Evolutionary conservation across 2,113 vertebrate species (phyloP).

Genomic region (Ivindomyrus marchei): DNA sequence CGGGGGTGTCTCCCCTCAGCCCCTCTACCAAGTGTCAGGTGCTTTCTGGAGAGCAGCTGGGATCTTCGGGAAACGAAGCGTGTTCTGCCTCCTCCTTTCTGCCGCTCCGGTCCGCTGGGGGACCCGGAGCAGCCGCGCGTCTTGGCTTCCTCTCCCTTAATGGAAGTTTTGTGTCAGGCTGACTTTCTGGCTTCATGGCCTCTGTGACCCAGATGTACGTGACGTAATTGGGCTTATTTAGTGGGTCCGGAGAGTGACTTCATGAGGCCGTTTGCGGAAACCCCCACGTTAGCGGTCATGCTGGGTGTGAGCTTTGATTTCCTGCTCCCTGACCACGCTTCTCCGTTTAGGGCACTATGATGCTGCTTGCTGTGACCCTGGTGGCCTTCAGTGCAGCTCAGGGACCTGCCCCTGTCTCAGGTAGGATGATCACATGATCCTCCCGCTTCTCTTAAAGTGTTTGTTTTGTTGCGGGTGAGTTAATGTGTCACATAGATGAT

Average conservation of each 20-base stretch:
- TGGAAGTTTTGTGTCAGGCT: neutral
- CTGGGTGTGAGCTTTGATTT: neutral
- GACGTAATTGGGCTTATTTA: neutral
- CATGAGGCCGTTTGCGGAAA: neutral
- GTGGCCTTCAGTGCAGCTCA: constrained; percentile 11
- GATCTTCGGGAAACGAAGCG: neutral
- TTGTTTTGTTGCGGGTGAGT: neutral
- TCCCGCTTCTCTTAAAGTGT: neutral
- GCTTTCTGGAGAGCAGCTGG: neutral
- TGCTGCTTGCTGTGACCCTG: constrained; percentile 6
- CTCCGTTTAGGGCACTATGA: neutral
- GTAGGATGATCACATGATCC: neutral
- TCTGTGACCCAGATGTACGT: neutral
- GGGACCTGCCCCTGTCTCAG: neutral
- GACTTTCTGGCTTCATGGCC: neutral
- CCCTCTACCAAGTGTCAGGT: neutral
- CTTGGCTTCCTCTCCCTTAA: neutral
- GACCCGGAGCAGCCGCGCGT: neutral
- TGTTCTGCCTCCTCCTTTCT: neutral
- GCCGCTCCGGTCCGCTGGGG: neutral
- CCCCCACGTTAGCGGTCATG: neutral
- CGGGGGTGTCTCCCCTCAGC: neutral
- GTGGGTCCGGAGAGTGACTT: neutral
- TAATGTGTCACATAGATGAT: neutral
- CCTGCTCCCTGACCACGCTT: neutral